These are phyloP conservation scores for Chunga burmeisteri DNA, from an alignment of 2,113 vertebrate species.

Conservation along the genomic window DNA sequence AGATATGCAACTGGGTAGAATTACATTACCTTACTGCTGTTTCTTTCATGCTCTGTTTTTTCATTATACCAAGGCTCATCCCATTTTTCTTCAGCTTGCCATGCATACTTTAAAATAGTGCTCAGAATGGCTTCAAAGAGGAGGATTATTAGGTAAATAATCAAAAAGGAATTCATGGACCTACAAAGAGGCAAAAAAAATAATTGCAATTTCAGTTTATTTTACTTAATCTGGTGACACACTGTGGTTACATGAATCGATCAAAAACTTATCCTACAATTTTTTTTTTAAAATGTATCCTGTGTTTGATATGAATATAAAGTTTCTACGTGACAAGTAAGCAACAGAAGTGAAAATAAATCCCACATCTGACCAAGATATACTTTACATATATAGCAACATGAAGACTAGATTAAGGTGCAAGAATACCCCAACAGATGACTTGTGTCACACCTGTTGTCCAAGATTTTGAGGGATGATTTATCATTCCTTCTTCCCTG, in stretches of 20 bases:
- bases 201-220: background rate
- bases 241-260: background rate
- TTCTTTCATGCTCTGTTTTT: constrained; percentile 92
- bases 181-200: constrained; percentile 67
- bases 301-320: background rate
- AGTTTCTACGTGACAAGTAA: background rate
- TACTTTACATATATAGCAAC: background rate
- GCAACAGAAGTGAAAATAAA: background rate
- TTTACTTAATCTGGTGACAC: background rate
- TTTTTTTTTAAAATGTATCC: background rate
- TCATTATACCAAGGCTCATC: constrained; percentile 95
- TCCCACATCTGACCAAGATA: background rate
- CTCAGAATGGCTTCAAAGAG: constrained; percentile 93
- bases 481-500: background rate
- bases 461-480: background rate
- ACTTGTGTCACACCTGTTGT: background rate
- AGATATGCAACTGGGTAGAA: background rate
- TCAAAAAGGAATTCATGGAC: constrained; percentile 98
- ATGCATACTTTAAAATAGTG: constrained; percentile 95
- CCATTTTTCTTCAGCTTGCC: constrained; percentile 93
- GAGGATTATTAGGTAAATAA: constrained; percentile 95
- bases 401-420: background rate
- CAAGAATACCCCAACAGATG: background rate
- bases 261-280: background rate
- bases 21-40: constrained; percentile 89